Evolutionary conservation across 2,888 invertebrate species (phyloP).

Genomic region (Creontiades dilutus): DNA sequence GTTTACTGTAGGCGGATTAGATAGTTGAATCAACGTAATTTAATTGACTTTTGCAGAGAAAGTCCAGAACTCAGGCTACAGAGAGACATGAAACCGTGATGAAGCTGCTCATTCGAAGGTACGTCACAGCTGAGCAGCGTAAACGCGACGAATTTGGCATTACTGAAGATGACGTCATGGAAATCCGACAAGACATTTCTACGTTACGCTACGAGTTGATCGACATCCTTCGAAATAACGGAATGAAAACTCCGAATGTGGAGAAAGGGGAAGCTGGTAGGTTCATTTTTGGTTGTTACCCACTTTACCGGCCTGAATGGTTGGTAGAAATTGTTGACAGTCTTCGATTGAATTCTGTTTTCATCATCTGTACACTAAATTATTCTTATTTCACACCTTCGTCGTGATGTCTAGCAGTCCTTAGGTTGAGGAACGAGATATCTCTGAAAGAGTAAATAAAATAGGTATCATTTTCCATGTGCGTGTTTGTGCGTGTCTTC

Average conservation of each 20-base stretch:
- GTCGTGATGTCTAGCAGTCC: too few species aligned
- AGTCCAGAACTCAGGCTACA: slow-evolving; percentile 74
- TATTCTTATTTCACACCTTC: too few species aligned
- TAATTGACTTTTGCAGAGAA: slow-evolving; percentile 71
- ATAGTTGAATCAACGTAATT: not conserved
- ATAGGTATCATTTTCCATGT: too few species aligned
- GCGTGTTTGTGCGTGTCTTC: too few species aligned
- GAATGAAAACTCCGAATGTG: slow-evolving; percentile 89
- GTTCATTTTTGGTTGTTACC: not conserved
- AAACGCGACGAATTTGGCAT: slow-evolving; percentile 94
- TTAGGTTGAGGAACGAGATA: too few species aligned
- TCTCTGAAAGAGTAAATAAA: too few species aligned
- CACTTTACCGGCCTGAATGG: not conserved
- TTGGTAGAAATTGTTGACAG: too few species aligned
- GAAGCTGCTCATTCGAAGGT: slow-evolving; percentile 92
- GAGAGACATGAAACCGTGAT: slow-evolving; percentile 91
- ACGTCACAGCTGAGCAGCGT: slow-evolving; percentile 92
- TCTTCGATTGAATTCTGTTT: too few species aligned
- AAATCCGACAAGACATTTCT: slow-evolving; percentile 98
- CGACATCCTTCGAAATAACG: slow-evolving; percentile 93
- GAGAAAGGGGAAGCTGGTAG: slow-evolving; percentile 82
- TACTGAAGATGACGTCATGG: slow-evolving; percentile 98
- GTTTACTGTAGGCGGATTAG: too few species aligned
- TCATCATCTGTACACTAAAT: too few species aligned
- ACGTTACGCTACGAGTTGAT: slow-evolving; percentile 94